These are phyloP conservation scores for Calosoma granatense DNA, from an alignment of 1,140 invertebrate genomes.

Conservation along the genomic window DNA sequence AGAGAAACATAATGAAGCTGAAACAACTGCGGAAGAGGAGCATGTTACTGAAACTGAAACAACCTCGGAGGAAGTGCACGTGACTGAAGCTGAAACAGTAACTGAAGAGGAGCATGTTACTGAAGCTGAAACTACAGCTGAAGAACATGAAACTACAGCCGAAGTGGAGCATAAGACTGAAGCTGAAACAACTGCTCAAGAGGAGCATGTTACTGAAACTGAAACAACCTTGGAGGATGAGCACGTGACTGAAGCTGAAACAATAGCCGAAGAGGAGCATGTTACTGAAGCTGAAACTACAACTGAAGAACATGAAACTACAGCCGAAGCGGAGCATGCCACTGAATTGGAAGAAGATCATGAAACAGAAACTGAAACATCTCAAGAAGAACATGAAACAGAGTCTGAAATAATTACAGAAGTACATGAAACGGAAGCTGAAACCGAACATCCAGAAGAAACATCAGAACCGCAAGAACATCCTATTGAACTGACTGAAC, in stretches of 20 bases:
- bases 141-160: constrained; percentile 24
- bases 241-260: constrained; percentile 22
- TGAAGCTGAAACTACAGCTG: constrained; percentile 15
- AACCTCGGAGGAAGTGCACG: constrained; percentile 21
- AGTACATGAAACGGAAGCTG: constrained; percentile 3
- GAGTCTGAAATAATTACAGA: too few species aligned
- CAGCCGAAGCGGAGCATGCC: background rate
- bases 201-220: background rate
- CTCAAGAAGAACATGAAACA: background rate
- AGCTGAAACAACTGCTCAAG: constrained; percentile 16
- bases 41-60: constrained; percentile 22
- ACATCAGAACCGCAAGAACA: constrained; percentile 16
- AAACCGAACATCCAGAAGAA: constrained; percentile 32
- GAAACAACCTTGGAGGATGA: constrained; percentile 31
- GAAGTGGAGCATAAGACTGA: too few species aligned
- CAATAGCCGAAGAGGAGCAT: constrained; percentile 21
- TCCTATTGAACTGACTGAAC: background rate
- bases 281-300: constrained; percentile 21
- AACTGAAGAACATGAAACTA: constrained; percentile 27
- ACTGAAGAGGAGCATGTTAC: constrained; percentile 22
- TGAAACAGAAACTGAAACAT: background rate
- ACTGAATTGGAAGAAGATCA: background rate
- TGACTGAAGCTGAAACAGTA: constrained; percentile 20
- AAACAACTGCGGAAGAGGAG: constrained; percentile 28
- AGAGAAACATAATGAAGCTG: background rate